phyloP scores from a whole-genome alignment of 2,888 invertebrate genomes.

The Exocentrus adspersus region DNA sequence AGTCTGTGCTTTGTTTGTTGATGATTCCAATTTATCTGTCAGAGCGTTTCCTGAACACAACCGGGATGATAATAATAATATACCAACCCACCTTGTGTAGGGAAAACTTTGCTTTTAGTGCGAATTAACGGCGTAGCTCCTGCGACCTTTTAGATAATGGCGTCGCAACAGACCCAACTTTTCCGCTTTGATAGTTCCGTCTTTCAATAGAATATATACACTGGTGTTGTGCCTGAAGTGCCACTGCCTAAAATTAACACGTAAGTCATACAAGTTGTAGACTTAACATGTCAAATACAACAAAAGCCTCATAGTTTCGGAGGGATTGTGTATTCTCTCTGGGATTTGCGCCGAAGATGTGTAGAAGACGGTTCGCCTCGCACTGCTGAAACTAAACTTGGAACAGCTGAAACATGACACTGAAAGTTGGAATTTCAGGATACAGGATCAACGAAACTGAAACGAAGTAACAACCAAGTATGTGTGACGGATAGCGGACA shows the following conservation, averaged over 20 bases:
- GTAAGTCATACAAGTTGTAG: conserved; percentile 4
- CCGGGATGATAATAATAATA: too few relatives aligned
- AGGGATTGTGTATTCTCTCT: background rate
- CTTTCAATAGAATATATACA: background rate
- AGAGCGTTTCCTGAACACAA: too few relatives aligned
- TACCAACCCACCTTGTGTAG: background rate
- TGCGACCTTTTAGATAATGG: conserved; percentile 12
- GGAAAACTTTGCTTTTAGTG: background rate
- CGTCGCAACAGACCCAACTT: background rate
- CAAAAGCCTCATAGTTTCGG: background rate
- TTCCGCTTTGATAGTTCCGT: conserved; percentile 8
- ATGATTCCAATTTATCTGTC: too few relatives aligned
- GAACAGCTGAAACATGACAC: too few relatives aligned
- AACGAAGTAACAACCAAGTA: too few relatives aligned
- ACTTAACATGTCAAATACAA: background rate
- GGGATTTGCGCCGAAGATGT: background rate
- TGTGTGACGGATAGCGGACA: too few relatives aligned
- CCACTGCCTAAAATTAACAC: background rate
- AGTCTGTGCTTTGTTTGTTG: too few relatives aligned
- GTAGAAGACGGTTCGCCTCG: background rate
- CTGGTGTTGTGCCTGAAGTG: background rate
- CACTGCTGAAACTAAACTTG: background rate
- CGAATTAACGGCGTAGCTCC: background rate
- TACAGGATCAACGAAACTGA: too few relatives aligned
- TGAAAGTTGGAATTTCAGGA: too few relatives aligned